Percentiles rank a stretch among this genome's conserved stretches.
Conservation (phyloP, 2,888 invertebrate genomes). For the Leptinotarsa haldemani region DNA sequence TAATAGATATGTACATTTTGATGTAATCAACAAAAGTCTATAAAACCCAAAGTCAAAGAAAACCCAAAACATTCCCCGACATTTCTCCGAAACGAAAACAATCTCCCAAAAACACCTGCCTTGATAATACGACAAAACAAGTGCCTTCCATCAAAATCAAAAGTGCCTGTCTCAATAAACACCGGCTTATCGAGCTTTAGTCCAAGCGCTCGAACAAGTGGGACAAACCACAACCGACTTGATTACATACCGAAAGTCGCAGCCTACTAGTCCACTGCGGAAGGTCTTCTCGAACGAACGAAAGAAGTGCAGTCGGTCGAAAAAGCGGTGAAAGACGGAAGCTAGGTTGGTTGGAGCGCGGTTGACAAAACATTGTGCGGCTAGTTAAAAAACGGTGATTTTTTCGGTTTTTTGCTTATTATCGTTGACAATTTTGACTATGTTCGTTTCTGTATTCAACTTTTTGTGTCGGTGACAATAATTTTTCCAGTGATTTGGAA, state of each 20-base stretch:
- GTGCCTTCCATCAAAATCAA: slow-evolving; percentile 32
- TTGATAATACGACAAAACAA: slow-evolving; percentile 24
- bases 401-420: background rate
- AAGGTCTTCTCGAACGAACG: slow-evolving; percentile 17
- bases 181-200: slow-evolving; percentile 25
- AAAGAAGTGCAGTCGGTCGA: slow-evolving; percentile 14
- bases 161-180: slow-evolving; percentile 29
- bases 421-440: background rate
- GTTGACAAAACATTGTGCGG: background rate
- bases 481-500: background rate
- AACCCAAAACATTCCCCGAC: background rate
- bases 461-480: slow-evolving; percentile 3
- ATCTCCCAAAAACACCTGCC: slow-evolving; percentile 1
- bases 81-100: background rate
- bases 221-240: slow-evolving; percentile 34
- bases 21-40: background rate
- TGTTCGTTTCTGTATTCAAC: background rate
- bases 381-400: background rate
- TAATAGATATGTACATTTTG: too few relatives aligned
- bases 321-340: slow-evolving; percentile 23
- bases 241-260: slow-evolving; percentile 29
- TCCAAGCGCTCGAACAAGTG: slow-evolving; percentile 31
- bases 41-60: background rate
- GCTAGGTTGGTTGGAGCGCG: slow-evolving; percentile 5
- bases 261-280: slow-evolving; percentile 25